Conservation (phyloP, 2,113 vertebrate species). For the Alces alces region DNA sequence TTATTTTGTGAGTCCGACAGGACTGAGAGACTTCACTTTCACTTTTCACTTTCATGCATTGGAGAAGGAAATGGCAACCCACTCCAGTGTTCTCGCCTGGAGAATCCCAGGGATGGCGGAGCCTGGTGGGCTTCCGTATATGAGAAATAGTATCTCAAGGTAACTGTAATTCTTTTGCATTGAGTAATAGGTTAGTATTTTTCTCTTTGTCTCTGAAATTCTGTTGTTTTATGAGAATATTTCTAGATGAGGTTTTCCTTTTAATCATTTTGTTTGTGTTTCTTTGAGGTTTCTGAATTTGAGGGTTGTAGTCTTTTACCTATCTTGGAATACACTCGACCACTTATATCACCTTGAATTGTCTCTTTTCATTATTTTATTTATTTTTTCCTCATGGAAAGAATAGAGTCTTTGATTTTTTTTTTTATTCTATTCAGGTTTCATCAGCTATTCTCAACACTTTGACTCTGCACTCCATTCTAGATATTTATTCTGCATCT, state of each 20-base stretch:
- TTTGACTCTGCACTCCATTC: neutral
- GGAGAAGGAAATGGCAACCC: no score
- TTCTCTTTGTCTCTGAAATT: neutral
- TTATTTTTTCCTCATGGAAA: neutral
- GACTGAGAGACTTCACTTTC: no score
- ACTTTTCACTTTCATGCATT: no score
- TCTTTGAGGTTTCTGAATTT: conserved; percentile 12
- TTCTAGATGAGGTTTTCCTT: neutral
- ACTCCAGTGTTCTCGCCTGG: no score
- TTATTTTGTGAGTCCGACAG: neutral
- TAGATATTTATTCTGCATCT: neutral
- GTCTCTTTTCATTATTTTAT: neutral
- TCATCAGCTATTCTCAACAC: neutral
- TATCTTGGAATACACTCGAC: neutral
- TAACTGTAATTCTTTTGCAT: neutral
- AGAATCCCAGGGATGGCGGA: no score
- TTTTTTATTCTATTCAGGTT: neutral
- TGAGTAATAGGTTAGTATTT: conserved; percentile 18
- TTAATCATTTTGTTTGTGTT: conserved; percentile 4
- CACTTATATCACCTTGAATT: neutral
- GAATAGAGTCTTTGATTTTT: neutral
- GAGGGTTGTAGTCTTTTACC: neutral
- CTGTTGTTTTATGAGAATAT: neutral
- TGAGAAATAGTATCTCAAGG: neutral
- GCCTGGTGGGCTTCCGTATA: no score